Conservation (phyloP, 1,140 invertebrate genomes). For the Danaus plexippus region DNA sequence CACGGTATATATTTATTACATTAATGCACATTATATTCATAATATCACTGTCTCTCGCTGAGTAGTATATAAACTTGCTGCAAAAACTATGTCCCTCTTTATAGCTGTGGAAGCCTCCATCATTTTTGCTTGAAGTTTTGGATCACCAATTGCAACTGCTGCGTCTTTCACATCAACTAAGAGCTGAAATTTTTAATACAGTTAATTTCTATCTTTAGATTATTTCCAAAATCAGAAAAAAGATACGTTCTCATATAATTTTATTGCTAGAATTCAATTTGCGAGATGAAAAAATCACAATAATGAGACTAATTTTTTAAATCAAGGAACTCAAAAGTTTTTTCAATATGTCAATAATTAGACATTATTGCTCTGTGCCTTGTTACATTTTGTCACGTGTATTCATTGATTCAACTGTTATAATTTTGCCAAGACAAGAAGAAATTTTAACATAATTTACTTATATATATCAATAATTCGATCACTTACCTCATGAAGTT, state of each 20-base stretch:
- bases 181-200: constrained; percentile 63
- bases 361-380: too few relatives aligned
- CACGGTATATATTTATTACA: constrained; percentile 2
- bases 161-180: constrained; percentile 93
- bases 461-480: too few relatives aligned
- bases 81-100: constrained; percentile 98
- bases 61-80: constrained; percentile 93
- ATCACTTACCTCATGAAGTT: constrained; percentile 85
- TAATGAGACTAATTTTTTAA: background rate
- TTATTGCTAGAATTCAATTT: too few relatives aligned
- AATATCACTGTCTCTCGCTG: constrained; percentile 39
- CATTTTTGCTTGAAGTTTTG: constrained; percentile 93
- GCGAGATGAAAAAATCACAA: too few relatives aligned
- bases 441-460: too few relatives aligned
- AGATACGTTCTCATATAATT: too few relatives aligned
- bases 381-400: too few relatives aligned
- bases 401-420: too few relatives aligned
- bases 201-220: too few relatives aligned
- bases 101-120: constrained; percentile 94
- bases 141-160: constrained; percentile 93
- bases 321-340: background rate
- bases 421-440: too few relatives aligned
- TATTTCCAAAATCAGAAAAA: too few relatives aligned
- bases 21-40: constrained; percentile 15
- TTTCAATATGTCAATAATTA: background rate